Conservation (phyloP, 2,888 invertebrate species). For the Lochmaea crataegi region DNA sequence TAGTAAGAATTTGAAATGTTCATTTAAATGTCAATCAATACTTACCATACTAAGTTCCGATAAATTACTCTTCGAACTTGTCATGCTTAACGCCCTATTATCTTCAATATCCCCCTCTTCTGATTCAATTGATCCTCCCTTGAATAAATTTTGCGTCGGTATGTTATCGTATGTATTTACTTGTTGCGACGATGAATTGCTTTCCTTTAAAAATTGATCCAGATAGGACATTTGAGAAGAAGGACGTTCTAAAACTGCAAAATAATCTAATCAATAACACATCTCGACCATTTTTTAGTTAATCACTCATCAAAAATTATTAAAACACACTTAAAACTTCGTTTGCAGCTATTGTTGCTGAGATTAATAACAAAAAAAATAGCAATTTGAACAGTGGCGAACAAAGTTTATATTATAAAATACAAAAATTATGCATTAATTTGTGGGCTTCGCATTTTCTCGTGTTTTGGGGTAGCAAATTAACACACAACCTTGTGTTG, state of each 20-base stretch:
- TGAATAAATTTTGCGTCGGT: constrained; percentile 60
- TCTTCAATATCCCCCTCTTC: constrained; percentile 83
- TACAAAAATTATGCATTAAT: constrained; percentile 30
- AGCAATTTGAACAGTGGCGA: not conserved
- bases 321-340: constrained; percentile 24
- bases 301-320: constrained; percentile 18
- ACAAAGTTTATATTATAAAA: constrained; percentile 13
- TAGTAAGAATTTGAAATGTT: too few relatives aligned
- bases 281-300: not conserved
- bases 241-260: constrained; percentile 84
- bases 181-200: constrained; percentile 61
- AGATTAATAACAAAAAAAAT: not conserved
- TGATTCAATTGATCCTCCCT: constrained; percentile 73
- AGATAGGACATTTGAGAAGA: constrained; percentile 92
- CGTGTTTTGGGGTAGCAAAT: not conserved
- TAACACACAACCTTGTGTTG: not conserved
- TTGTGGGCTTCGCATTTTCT: constrained; percentile 30
- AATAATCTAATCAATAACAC: not conserved
- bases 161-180: constrained; percentile 59
- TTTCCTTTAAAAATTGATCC: constrained; percentile 90
- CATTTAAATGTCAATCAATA: constrained; percentile 44
- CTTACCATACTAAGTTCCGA: constrained; percentile 85
- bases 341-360: not conserved
- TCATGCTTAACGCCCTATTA: constrained; percentile 79
- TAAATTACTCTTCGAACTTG: constrained; percentile 86